Conservation (phyloP, 2,113 vertebrate species). For the Speoplatyrhinus poulsoni region DNA sequence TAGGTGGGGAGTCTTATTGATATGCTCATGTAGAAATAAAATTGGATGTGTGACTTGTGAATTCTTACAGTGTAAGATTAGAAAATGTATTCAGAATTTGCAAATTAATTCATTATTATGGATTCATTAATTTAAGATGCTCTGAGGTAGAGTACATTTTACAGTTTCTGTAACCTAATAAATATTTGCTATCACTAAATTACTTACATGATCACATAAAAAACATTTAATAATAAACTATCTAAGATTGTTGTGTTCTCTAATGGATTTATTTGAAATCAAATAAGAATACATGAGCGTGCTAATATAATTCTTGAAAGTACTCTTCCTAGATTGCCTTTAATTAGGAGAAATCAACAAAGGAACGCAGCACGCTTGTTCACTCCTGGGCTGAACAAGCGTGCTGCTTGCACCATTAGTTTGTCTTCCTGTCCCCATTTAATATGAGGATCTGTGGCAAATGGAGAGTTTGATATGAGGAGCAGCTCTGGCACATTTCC, state of each 20-base stretch:
- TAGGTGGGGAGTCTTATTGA: too few relatives aligned
- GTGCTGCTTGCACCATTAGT: conserved; percentile 12
- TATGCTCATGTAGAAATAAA: too few relatives aligned
- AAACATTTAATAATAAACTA: not conserved
- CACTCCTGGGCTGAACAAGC: conserved; percentile 10
- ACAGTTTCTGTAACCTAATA: conserved; percentile 17
- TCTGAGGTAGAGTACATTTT: conserved; percentile 26
- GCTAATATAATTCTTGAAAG: not conserved
- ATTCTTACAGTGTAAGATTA: conserved; percentile 2
- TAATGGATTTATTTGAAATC: not conserved
- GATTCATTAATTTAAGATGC: conserved; percentile 43
- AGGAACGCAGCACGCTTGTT: conserved; percentile 5
- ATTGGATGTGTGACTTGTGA: too few relatives aligned
- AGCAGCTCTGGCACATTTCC: conserved; percentile 18
- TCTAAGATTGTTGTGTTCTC: not conserved
- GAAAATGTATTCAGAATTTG: conserved; percentile 35
- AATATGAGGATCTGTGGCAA: conserved; percentile 17
- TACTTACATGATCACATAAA: not conserved
- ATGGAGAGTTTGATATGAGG: conserved; percentile 10
- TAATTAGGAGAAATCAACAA: not conserved
- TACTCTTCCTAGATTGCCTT: not conserved
- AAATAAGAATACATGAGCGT: not conserved
- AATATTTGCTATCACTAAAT: conserved; percentile 8
- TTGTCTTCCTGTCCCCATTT: conserved; percentile 10
- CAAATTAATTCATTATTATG: conserved; percentile 30